Conservation (phyloP, 1,140 invertebrate genomes). For the Coenobita brevimanus region DNA sequence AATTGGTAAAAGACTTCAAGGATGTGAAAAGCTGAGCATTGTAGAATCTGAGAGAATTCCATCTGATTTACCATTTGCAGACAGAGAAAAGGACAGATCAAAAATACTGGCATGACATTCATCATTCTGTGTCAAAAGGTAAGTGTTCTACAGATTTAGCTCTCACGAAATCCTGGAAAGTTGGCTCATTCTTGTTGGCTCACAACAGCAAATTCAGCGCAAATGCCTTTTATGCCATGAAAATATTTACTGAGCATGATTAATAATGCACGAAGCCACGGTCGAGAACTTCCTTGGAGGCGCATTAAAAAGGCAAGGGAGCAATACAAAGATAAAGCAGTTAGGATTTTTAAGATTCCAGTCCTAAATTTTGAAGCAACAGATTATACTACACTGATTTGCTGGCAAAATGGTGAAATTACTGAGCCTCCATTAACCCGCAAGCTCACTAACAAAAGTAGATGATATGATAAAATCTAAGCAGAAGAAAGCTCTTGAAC, state of each 20-base stretch:
- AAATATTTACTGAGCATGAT: neutral
- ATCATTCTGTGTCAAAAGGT: too few relatives aligned
- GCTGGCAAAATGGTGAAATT: conserved; percentile 3
- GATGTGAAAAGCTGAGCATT: too few relatives aligned
- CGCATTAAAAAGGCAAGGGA: conserved; percentile 8
- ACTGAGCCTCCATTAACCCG: conserved; percentile 4
- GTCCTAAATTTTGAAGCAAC: conserved; percentile 18
- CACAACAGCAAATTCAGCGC: neutral
- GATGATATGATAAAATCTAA: neutral
- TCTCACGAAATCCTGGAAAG: neutral
- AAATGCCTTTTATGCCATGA: conserved; percentile 14
- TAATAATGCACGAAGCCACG: neutral
- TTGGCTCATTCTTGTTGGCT: neutral
- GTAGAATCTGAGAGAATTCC: too few relatives aligned
- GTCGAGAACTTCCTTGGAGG: neutral
- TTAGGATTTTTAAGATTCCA: conserved; percentile 5
- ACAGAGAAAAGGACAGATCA: neutral
- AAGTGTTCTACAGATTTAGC: too few relatives aligned
- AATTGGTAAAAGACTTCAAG: too few relatives aligned
- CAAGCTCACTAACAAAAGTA: neutral
- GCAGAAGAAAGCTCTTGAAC: neutral
- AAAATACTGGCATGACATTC: too few relatives aligned
- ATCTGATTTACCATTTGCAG: neutral
- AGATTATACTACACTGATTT: conserved; percentile 7
- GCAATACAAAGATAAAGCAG: neutral